Base-by-base conservation (phyloP, 2,797 vertebrate genomes). In the Huso huso region DNA sequence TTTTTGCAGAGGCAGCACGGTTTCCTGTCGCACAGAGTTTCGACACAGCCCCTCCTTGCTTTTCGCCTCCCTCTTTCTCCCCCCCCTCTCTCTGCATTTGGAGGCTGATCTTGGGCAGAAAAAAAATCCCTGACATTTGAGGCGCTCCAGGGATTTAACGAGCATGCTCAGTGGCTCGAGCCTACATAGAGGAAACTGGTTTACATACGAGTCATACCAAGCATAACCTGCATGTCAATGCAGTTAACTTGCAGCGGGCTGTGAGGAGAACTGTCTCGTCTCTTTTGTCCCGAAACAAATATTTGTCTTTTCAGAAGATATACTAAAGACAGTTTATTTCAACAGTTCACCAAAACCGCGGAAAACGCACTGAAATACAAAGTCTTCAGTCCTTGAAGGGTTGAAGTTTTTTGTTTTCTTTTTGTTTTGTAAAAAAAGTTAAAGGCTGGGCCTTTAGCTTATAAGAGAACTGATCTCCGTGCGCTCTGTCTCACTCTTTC, bases 241-340 rank as follows among this genome's bases (percentile, higher is more conserved):
- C 93, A 86, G 91, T 89, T 84, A 80, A 87, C 94, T 92, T 91
- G 91, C 94, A 93, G 94, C 94, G 85, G 89, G 93, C 93, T 93
- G 92, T 91, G 93, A 93, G 93, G 84, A 90, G 71, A 85, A 88
- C 90, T 89, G 86, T 84, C 82, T 85, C 80, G 79, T 76, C 87
- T 60, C 73, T 64, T 84, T 87, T 87, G 83, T 87, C 77, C 81
- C 72, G 64, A 77, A 80, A 66, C 55, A 70, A 69, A 74, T 69
- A 69, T 73, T 66, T 51, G 23, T 37, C 23, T 37, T 4, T 37
- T 37, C 23, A 37, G 23, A 37, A 37, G 23, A 3, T 3, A 4
- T 37, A 37, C 23, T 37, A 37, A 37, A 37, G 23, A 3, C 23
- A 37, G 23, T 37, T 37, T 37, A 37, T 37, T 37, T 37, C 23